These are phyloP conservation scores for Troglohyphantes excavatus DNA, from an alignment of 2,888 invertebrate genomes.

Conservation along the genomic window DNA sequence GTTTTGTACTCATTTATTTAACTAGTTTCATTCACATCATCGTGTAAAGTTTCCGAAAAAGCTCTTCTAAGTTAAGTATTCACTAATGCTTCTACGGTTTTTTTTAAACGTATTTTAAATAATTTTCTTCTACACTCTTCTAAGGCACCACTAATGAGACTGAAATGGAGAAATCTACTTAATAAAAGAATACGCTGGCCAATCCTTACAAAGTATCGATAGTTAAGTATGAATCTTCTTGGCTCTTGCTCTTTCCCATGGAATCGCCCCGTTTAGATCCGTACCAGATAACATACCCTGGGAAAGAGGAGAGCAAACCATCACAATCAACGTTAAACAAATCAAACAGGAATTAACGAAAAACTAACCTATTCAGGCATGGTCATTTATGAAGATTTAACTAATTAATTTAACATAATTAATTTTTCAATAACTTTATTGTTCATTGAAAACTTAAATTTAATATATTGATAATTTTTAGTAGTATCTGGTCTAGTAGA, in stretches of 20 bases:
- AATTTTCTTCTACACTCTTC: not conserved
- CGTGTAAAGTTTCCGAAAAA: not conserved
- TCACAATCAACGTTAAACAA: constrained; percentile 30
- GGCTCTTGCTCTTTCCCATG: constrained; percentile 35
- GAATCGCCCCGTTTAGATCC: constrained; percentile 28
- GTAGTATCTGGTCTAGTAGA: too few species aligned
- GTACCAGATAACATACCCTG: constrained; percentile 41
- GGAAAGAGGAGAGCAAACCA: constrained; percentile 58
- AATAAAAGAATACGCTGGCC: constrained; percentile 11
- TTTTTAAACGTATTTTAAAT: not conserved
- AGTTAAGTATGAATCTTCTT: not conserved
- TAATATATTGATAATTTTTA: too few species aligned
- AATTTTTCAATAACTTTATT: too few species aligned
- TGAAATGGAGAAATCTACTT: constrained; percentile 18
- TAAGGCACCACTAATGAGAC: not conserved
- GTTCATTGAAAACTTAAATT: too few species aligned
- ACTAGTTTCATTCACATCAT: not conserved
- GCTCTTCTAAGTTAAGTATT: not conserved
- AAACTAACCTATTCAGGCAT: not conserved
- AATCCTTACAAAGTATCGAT: constrained; percentile 6
- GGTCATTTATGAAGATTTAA: too few species aligned
- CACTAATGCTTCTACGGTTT: not conserved
- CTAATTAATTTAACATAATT: too few species aligned
- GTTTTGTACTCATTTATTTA: not conserved
- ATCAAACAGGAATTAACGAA: not conserved